Conservation (phyloP, 1,140 invertebrate genomes). For the Scaptomyza pallida region DNA sequence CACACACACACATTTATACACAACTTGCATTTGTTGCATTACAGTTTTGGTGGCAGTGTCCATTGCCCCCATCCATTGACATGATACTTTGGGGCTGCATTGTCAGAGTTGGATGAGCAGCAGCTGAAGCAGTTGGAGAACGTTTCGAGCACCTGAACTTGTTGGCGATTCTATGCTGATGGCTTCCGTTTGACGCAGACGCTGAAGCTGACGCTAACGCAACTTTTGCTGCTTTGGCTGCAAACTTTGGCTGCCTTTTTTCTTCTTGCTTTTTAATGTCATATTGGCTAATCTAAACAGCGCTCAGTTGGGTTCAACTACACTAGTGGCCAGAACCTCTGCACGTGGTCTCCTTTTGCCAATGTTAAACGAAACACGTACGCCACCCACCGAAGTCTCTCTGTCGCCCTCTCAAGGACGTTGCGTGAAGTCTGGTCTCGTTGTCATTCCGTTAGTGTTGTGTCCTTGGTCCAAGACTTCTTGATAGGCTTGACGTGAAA, state of each 20-base stretch:
- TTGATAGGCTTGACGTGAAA: conserved; percentile 73
- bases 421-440: conserved; percentile 28
- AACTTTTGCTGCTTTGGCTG: conserved; percentile 49
- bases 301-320: conserved; percentile 2
- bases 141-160: neutral
- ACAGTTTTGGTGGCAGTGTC: conserved; percentile 1
- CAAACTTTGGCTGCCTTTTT: conserved; percentile 41
- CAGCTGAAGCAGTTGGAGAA: conserved; percentile 6
- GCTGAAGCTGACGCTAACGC: conserved; percentile 23
- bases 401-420: conserved; percentile 13
- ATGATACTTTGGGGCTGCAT: conserved; percentile 30
- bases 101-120: conserved; percentile 25
- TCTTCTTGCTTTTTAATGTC: conserved; percentile 27
- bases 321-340: conserved; percentile 1
- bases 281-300: conserved; percentile 53
- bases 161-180: conserved; percentile 50
- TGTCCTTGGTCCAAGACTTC: conserved; percentile 55
- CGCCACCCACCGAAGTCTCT: conserved; percentile 1
- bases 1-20: neutral
- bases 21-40: conserved; percentile 51
- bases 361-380: conserved; percentile 64
- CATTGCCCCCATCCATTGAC: conserved; percentile 16
- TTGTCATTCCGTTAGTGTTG: conserved; percentile 56
- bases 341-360: conserved; percentile 15
- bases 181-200: conserved; percentile 54